Base-by-base conservation (phyloP, 2,113 vertebrate species). In the Grus americana region DNA sequence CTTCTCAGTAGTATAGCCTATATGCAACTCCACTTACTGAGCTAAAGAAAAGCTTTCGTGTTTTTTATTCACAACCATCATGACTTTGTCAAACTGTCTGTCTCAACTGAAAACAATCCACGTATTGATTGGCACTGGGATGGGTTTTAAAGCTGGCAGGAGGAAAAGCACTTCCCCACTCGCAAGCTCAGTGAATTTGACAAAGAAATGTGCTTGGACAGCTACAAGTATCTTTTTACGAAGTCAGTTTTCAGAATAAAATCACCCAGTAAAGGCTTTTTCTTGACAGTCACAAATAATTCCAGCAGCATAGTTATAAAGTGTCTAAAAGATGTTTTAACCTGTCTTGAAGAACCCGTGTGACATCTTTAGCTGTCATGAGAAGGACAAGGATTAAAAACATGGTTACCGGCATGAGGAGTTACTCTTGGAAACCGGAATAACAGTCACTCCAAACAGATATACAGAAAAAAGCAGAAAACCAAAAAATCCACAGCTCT, bases 161-260 rank as follows among this genome's bases (percentile, higher is more conserved):
- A 89, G 44, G 65, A 93, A 92, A 92, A 93, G 83, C 59, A 82
- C 61, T 84, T 95, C 62, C 7, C 5, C 27, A 75, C 68, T 88
- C 92, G 72, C 74, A 94, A 92, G 58, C 88, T 79, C 44, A 29
- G 47, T 61, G 63, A 93, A 84, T 86, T 46, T 95, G 88, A 96
- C 75, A 94, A 83, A 79, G 82, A 88, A 90, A 90, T 74, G 73
- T 87, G 73, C 88, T 92, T 93, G 95, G 92, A 96, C 92, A 96
- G 92, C 70, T 94, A 89, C 54, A 92, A 86, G 49, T 81, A 76
- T 92, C 70, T 75, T 79, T 66, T 66, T 62, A 91, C 44, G 46
- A 92, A 94, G 88, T 65, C 73, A 81, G 57, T 89, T 94, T 92
- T 94, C 92, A 92, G 80, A 91, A 94, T 79, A 93, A 84, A 95